Conservation (phyloP, 2,797 vertebrate genomes). For the Coendou prehensilis region DNA sequence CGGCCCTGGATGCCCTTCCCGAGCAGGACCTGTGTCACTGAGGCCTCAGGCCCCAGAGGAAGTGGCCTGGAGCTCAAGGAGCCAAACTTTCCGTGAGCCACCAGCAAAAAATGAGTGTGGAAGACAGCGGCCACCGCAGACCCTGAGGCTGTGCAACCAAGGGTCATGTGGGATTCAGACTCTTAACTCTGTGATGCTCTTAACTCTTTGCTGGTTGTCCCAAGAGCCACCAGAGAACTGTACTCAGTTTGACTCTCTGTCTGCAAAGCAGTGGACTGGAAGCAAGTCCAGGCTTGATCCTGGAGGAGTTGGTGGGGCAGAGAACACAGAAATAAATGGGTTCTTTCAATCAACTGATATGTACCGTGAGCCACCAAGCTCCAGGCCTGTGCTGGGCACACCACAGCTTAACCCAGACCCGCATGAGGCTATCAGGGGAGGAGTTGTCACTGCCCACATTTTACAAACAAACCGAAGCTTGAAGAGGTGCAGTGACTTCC, state of each 20-base stretch:
- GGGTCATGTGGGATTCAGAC: background rate
- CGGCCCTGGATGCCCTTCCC: background rate
- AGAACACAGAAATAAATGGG: background rate
- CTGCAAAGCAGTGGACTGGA: background rate
- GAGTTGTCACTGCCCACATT: background rate
- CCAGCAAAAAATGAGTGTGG: constrained; percentile 72
- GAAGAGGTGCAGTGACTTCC: background rate
- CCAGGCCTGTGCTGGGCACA: background rate
- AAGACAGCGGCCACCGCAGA: constrained; percentile 50
- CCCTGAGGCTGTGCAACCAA: background rate
- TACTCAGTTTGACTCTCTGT: background rate
- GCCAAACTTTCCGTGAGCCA: constrained; percentile 83
- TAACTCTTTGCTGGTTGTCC: constrained; percentile 62
- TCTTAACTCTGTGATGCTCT: background rate
- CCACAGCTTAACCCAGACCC: fast-evolving
- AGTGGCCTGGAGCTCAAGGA: constrained; percentile 52
- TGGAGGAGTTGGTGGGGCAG: background rate
- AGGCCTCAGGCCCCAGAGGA: constrained; percentile 59
- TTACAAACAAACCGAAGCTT: background rate
- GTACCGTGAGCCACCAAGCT: background rate
- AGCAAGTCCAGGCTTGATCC: background rate
- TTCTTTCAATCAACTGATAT: background rate
- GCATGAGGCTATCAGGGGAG: background rate
- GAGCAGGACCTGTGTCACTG: constrained; percentile 32
- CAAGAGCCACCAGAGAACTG: background rate